Conservation (phyloP, 2,888 invertebrate genomes). For the Nysson spinosus region DNA sequence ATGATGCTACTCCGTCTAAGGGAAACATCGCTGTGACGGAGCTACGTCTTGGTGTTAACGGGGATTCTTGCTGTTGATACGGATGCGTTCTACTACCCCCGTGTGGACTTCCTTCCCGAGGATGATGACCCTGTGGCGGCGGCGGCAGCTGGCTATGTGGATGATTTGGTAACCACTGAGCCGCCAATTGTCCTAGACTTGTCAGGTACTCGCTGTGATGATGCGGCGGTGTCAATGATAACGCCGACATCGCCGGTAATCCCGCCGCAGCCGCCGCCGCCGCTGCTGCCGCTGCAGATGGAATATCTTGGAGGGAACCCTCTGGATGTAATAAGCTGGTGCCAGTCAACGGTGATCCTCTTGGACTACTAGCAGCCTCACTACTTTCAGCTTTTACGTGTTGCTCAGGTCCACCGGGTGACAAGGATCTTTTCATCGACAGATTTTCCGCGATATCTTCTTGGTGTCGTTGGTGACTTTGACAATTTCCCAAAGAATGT, state of each 20-base stretch:
- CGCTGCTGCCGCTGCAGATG: slow-evolving; percentile 74
- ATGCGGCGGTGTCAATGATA: slow-evolving; percentile 90
- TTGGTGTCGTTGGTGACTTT: slow-evolving; percentile 55
- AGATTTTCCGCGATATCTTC: slow-evolving; percentile 75
- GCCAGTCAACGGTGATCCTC: slow-evolving; percentile 69
- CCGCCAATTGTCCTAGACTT: slow-evolving; percentile 73
- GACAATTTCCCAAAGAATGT: slow-evolving; percentile 33
- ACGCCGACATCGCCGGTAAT: slow-evolving; percentile 80
- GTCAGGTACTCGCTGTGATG: slow-evolving; percentile 76
- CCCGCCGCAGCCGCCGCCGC: slow-evolving; percentile 84
- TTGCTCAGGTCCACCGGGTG: slow-evolving; percentile 50
- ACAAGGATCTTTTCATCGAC: slow-evolving; percentile 71
- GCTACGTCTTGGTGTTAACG: slow-evolving; percentile 55
- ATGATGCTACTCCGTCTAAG: slow-evolving; percentile 67
- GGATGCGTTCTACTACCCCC: slow-evolving; percentile 53
- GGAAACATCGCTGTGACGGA: slow-evolving; percentile 67
- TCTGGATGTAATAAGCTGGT: slow-evolving; percentile 67
- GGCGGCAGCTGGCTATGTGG: slow-evolving; percentile 64
- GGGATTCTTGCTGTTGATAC: slow-evolving; percentile 61
- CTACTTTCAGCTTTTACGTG: slow-evolving; percentile 70
- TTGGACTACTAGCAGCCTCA: slow-evolving; percentile 72
- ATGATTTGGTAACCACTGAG: slow-evolving; percentile 72
- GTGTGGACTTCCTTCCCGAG: slow-evolving; percentile 70
- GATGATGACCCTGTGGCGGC: slow-evolving; percentile 62
- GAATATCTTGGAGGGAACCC: slow-evolving; percentile 73